A percentile compares a stretch with the other conserved stretches of the same genome.
Conservation (phyloP, 2,888 invertebrate species). For the Machimus rusticus region DNA sequence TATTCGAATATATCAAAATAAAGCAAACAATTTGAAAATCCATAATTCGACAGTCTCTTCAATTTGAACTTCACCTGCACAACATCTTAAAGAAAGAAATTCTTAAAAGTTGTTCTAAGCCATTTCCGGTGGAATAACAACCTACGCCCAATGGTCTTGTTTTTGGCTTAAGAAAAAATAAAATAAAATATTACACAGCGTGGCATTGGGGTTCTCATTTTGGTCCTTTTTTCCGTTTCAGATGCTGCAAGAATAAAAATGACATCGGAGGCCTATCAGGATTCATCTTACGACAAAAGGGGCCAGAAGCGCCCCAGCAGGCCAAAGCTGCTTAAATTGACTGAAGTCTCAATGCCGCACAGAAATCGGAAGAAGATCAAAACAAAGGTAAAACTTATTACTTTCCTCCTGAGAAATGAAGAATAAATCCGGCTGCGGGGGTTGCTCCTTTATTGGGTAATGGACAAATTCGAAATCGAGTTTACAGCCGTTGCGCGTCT, state of each 20-base stretch:
- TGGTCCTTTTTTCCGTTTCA: slow-evolving; percentile 5
- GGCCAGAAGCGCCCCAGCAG: slow-evolving; percentile 57
- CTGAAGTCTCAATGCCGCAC: slow-evolving; percentile 60
- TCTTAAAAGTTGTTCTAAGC: neutral
- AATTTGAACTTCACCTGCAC: neutral
- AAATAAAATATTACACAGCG: neutral
- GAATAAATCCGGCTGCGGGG: neutral
- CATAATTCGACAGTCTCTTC: neutral
- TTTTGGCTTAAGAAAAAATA: neutral
- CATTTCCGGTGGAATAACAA: neutral
- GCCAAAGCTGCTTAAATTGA: slow-evolving; percentile 60
- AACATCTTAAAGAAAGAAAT: neutral
- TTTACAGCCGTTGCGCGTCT: neutral
- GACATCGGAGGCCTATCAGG: slow-evolving; percentile 61
- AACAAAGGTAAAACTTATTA: slow-evolving; percentile 56
- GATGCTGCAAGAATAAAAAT: slow-evolving; percentile 49
- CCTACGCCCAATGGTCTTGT: neutral
- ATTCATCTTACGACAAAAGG: slow-evolving; percentile 58
- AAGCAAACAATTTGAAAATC: neutral
- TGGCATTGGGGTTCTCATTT: neutral
- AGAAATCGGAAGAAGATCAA: slow-evolving; percentile 61
- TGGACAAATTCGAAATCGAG: neutral
- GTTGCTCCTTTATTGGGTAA: neutral
- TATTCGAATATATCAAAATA: neutral
- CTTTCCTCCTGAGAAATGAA: neutral